Evolutionary conservation across 2,113 vertebrate genomes (phyloP).

Genomic region (Thomomys bottae): DNA sequence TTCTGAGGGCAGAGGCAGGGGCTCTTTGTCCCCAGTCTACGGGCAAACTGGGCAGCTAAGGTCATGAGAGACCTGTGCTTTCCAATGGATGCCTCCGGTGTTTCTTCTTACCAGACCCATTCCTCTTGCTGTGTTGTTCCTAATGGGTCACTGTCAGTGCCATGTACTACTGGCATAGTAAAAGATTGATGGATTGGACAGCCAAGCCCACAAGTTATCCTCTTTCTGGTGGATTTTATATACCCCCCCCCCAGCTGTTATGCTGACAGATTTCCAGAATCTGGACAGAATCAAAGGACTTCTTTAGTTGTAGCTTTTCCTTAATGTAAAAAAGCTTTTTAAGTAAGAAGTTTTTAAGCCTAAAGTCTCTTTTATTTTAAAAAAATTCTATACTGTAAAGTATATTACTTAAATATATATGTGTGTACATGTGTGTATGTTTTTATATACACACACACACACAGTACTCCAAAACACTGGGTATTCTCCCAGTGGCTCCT

Average conservation of each 20-base stretch:
- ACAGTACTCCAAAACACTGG: slow-evolving; percentile 60
- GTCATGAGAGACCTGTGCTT: background rate
- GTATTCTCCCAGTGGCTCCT: background rate
- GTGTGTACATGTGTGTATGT: too few species aligned
- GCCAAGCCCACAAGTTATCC: background rate
- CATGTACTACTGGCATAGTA: background rate
- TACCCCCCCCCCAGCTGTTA: too few species aligned
- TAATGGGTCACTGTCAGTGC: background rate
- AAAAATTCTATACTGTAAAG: background rate
- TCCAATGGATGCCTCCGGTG: too few species aligned
- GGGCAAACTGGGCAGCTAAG: background rate
- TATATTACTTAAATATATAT: slow-evolving; percentile 57
- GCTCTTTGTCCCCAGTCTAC: background rate
- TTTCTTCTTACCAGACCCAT: too few species aligned
- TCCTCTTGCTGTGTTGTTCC: background rate
- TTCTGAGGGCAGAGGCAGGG: background rate
- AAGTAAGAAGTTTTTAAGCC: background rate
- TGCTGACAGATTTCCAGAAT: background rate
- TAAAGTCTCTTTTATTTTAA: slow-evolving; percentile 60
- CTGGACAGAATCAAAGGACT: background rate
- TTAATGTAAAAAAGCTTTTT: background rate
- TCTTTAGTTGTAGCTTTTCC: background rate
- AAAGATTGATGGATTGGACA: background rate
- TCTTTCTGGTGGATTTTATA: background rate
- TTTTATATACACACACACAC: background rate